phyloP scores from a whole-genome alignment of 2,888 invertebrate species.

The Erebia aethiops region DNA sequence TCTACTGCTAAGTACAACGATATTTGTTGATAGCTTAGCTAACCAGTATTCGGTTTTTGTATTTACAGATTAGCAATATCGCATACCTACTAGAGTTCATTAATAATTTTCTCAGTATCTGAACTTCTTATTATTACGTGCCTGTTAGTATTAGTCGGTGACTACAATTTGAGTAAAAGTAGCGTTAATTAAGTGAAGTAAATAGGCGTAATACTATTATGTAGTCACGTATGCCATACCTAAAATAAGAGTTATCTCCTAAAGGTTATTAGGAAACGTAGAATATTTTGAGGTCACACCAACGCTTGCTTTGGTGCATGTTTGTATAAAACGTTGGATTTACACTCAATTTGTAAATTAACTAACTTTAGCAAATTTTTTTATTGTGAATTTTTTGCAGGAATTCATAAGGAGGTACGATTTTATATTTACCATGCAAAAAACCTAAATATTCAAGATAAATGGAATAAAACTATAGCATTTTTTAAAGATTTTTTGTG shows the following conservation, averaged over 20 bases:
- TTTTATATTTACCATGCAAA: no score
- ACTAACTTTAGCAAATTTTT: background rate
- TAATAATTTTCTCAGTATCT: background rate
- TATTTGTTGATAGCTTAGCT: background rate
- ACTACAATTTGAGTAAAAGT: slow-evolving; percentile 10
- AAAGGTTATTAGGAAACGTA: slow-evolving; percentile 12
- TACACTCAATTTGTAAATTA: background rate
- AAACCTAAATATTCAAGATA: no score
- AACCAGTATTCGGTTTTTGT: background rate
- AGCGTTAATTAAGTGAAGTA: slow-evolving; percentile 5
- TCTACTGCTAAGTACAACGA: background rate
- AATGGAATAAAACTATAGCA: no score
- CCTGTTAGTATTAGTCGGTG: background rate
- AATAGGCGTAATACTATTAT: background rate
- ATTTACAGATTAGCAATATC: background rate
- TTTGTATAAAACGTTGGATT: background rate
- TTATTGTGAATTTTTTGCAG: no score
- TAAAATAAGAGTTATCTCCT: background rate
- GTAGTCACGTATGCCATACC: background rate
- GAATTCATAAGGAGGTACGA: no score
- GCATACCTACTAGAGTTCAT: background rate
- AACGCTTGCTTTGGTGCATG: background rate
- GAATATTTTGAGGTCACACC: slow-evolving; percentile 5
- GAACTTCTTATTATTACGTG: background rate
- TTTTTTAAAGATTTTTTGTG: no score